Evolutionary conservation across 2,888 invertebrate species (phyloP).

Genomic region (Thereva unica): DNA sequence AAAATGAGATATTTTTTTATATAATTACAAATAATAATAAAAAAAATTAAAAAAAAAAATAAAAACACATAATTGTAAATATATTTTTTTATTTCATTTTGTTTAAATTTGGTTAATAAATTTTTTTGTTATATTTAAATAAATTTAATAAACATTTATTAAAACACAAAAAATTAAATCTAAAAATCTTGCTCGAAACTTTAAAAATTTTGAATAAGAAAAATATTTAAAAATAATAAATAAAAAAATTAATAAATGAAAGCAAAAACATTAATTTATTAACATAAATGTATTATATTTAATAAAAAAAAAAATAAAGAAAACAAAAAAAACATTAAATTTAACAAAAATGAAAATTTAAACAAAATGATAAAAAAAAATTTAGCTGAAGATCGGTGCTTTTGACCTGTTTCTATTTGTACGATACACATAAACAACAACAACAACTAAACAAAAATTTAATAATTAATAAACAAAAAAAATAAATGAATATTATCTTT

Average conservation of each 20-base stretch:
- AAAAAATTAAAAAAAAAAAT: slow-evolving; percentile 12
- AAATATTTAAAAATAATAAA: slow-evolving; percentile 24
- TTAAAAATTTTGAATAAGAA: slow-evolving; percentile 24
- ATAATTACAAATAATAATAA: slow-evolving; percentile 4
- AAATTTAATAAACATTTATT: too few relatives aligned
- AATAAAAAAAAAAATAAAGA: neutral
- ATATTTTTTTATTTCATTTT: too few relatives aligned
- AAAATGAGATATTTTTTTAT: slow-evolving; percentile 29
- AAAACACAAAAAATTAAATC: too few relatives aligned
- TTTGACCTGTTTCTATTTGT: slow-evolving; percentile 59
- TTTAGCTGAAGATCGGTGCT: slow-evolving; percentile 61
- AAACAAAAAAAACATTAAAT: slow-evolving; percentile 39
- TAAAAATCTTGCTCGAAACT: too few relatives aligned
- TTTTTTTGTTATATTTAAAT: too few relatives aligned
- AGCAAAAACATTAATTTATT: slow-evolving; percentile 5
- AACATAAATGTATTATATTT: slow-evolving; percentile 8
- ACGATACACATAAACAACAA: slow-evolving; percentile 49
- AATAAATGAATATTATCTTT: too few relatives aligned
- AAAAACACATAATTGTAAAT: slow-evolving; percentile 19
- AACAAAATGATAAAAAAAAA: slow-evolving; percentile 48
- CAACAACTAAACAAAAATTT: slow-evolving; percentile 38
- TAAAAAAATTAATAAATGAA: neutral
- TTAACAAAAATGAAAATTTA: slow-evolving; percentile 40
- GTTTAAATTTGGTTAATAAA: too few relatives aligned
- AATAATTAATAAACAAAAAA: too few relatives aligned